Conservation (phyloP, 2,888 invertebrate genomes). For the Zootermopsis nevadensis region DNA sequence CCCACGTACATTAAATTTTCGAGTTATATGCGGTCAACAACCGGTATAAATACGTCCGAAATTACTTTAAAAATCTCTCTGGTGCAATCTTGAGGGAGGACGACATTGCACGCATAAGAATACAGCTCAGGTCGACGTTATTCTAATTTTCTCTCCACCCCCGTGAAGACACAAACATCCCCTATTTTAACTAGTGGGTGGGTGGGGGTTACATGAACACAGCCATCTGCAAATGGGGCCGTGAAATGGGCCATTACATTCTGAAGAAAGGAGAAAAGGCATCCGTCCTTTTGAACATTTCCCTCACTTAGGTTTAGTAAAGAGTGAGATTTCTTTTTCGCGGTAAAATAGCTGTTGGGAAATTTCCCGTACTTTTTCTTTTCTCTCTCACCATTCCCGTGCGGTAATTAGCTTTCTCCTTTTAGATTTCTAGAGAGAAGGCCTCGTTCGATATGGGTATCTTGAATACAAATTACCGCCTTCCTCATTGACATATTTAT, state of each 20-base stretch:
- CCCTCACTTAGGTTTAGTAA: constrained; percentile 25
- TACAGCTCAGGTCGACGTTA: not conserved
- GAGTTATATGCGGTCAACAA: not conserved
- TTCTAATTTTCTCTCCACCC: constrained; percentile 30
- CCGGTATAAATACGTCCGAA: not conserved
- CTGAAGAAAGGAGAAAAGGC: constrained; percentile 30
- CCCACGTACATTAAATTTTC: not conserved
- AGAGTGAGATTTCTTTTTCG: constrained; percentile 16
- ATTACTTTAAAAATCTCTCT: not conserved
- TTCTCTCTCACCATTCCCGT: not conserved
- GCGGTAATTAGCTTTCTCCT: constrained; percentile 32
- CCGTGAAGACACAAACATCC: constrained; percentile 17
- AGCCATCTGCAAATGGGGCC: constrained; percentile 32
- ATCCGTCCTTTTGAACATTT: constrained; percentile 6
- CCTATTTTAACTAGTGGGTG: constrained; percentile 3
- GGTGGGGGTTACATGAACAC: constrained; percentile 36
- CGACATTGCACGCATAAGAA: not conserved
- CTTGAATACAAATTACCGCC: constrained; percentile 20
- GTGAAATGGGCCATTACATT: constrained; percentile 42
- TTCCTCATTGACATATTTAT: not conserved
- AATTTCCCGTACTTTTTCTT: not conserved
- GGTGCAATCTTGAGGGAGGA: not conserved
- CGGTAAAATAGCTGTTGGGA: not conserved
- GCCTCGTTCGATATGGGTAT: not conserved
- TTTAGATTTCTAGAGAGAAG: constrained; percentile 16